A percentile compares a stretch with the other conserved stretches of the same genome.
These are phyloP conservation scores for Paramormyrops kingsleyae DNA, from an alignment of 2,113 vertebrate species.

Conservation along the genomic window DNA sequence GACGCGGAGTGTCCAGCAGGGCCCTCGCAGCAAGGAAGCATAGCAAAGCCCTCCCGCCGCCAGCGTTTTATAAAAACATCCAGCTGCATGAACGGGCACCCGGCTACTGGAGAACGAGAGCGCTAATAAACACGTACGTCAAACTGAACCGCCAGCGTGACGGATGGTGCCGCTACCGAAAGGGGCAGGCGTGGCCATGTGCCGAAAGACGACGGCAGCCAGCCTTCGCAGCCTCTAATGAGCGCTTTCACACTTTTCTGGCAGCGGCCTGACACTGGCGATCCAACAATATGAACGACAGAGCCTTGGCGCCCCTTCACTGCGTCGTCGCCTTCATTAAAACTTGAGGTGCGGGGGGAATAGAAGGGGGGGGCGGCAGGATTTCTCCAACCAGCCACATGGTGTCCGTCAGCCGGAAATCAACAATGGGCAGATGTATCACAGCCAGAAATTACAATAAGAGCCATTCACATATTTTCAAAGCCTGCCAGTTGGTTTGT, in stretches of 20 bases:
- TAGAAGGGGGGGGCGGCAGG: not conserved
- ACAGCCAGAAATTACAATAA: not conserved
- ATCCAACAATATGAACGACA: not conserved
- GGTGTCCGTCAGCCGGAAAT: not conserved
- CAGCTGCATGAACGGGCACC: not conserved
- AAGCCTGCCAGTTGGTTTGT: not conserved
- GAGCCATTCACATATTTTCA: not conserved
- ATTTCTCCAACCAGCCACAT: not conserved
- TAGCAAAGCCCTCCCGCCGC: not conserved
- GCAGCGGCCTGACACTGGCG: not conserved
- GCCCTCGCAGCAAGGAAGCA: not conserved
- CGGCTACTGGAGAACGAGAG: not conserved
- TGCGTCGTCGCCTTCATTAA: not conserved
- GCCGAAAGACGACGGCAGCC: not conserved
- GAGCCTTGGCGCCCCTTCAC: not conserved
- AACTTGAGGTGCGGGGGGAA: not conserved
- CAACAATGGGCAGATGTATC: not conserved
- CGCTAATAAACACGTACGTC: not conserved
- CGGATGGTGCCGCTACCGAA: not conserved
- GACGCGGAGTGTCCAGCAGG: not conserved
- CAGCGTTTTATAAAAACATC: not conserved
- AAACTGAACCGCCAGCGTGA: not conserved
- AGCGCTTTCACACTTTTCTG: not conserved
- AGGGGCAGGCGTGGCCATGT: not conserved
- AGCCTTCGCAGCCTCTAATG: not conserved